Evolutionary conservation across 2,888 invertebrate genomes (phyloP), one percentile per base, ranked within the genome.

Genomic region (Dynastes tityus): DNA sequence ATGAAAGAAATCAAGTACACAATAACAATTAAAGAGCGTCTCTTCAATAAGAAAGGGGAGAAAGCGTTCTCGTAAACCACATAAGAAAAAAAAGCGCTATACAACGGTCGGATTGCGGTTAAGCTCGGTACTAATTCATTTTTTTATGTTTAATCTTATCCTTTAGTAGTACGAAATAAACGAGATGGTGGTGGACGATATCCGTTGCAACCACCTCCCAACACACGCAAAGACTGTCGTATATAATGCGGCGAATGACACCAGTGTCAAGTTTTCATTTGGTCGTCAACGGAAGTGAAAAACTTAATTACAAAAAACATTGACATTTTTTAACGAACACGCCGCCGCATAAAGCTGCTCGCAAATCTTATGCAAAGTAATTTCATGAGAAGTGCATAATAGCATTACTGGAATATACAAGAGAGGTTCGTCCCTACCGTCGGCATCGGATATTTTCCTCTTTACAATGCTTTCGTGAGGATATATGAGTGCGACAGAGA

Each of bases 231-330:
- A 22, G 22, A 27, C n/a, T 16, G 45, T 22, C 22, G 67, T 11
- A 68, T 61, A 74, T 29, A 45, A 45, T 61, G 40, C n/a, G 45
- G 45, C 27, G 55, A 49, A 74, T 27, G 55, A 61, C 61, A 40
- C 61, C 22, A 16, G 61, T 61, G 45, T 81, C 79, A 82, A 82
- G 81, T 82, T 81, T 80, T 79, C 81, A 81, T 81, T 81, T 78
- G 80, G 67, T 79, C 80, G 84, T 82, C 84, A 82, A 82, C 82
- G 82, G 78, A 81, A 81, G 80, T 68, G 68, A 67, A 82, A 84
- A 85, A 85, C 84, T 85, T 85, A 85, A 85, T 85, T 85, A 85
- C 83, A 82, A 83, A 85, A 84, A 85, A 84, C 84, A 85, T 84
- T 79, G 80, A 76, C 45, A 67, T 80, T 73, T 83, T 84, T 84